Evolutionary conservation across 2,888 invertebrate species (phyloP).

Genomic region (Dasypogon diadema): DNA sequence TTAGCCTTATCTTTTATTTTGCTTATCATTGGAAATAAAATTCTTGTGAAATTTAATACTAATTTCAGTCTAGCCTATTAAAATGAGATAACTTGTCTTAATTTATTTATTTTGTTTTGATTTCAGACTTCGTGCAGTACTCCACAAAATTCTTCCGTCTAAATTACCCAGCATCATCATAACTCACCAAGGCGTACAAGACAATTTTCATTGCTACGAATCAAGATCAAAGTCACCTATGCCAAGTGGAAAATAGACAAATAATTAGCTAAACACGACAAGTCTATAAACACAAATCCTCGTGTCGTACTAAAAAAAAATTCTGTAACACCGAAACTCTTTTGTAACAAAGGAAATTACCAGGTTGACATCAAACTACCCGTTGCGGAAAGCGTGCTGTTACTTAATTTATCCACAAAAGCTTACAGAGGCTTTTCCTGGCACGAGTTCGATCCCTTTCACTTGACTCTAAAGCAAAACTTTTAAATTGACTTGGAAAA

Average conservation of each 20-base stretch:
- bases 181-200: neutral
- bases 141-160: neutral
- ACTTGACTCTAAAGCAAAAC: neutral
- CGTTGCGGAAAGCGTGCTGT: neutral
- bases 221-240: neutral
- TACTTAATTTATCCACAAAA: neutral
- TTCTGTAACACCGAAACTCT: no score
- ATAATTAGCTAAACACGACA: neutral
- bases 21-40: no score
- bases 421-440: neutral
- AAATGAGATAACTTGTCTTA: neutral
- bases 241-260: neutral
- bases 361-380: neutral
- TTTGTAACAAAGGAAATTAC: no score
- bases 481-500: no score
- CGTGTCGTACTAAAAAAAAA: no score
- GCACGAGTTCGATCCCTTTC: neutral
- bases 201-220: neutral
- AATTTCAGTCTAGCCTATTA: neutral
- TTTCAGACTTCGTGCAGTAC: neutral
- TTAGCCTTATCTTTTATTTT: no score
- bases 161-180: neutral
- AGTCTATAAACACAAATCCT: no score
- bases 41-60: no score
- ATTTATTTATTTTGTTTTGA: neutral